These are phyloP conservation scores for Drosophila orosa DNA, from an alignment of 1,140 invertebrate species.

Conservation along the genomic window DNA sequence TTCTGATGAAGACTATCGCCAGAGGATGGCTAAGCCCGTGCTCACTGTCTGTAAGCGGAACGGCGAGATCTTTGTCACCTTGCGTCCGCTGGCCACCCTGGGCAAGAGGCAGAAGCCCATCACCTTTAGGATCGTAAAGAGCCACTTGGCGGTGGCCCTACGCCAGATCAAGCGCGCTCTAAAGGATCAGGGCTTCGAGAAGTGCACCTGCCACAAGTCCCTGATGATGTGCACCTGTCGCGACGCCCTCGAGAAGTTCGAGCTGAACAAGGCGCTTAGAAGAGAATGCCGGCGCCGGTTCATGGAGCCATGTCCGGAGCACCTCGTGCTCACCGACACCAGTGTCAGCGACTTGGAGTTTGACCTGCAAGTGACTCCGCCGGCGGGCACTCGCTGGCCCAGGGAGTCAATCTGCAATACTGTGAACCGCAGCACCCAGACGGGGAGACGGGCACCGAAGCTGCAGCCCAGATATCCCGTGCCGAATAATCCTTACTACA, in stretches of 20 bases:
- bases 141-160: slow-evolving; percentile 40
- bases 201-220: slow-evolving; percentile 71
- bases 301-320: slow-evolving; percentile 46
- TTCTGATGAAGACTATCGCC: not conserved
- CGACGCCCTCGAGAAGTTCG: slow-evolving; percentile 47
- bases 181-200: slow-evolving; percentile 65
- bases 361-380: slow-evolving; percentile 69
- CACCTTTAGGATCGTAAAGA: slow-evolving; percentile 71
- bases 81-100: slow-evolving; percentile 48
- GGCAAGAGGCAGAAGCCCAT: slow-evolving; percentile 65
- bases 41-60: slow-evolving; percentile 68
- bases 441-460: slow-evolving; percentile 23
- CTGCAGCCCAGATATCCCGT: slow-evolving; percentile 34
- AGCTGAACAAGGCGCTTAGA: slow-evolving; percentile 46
- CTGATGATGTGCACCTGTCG: slow-evolving; percentile 71
- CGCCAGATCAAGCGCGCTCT: slow-evolving; percentile 55
- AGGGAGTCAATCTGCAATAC: slow-evolving; percentile 4
- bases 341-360: slow-evolving; percentile 76
- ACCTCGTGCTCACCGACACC: slow-evolving; percentile 70
- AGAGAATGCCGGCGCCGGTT: slow-evolving; percentile 41
- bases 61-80: slow-evolving; percentile 66
- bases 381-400: slow-evolving; percentile 20
- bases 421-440: slow-evolving; percentile 58
- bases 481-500: slow-evolving; percentile 15
- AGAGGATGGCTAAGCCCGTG: slow-evolving; percentile 24